Conservation (phyloP, 1,140 invertebrate species). For the Gryon sp. region DNA sequence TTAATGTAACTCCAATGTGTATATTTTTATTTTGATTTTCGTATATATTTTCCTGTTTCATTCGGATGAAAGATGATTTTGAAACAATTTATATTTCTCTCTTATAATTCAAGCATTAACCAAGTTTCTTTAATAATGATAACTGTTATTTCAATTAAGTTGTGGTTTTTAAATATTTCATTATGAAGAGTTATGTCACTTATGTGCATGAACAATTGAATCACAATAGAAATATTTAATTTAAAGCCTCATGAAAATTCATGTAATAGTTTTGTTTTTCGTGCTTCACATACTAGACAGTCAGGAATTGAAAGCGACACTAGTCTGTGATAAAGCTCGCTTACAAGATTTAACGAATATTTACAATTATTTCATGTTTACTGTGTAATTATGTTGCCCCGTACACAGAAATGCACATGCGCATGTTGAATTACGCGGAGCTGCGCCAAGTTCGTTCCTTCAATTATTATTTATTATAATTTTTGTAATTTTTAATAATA, state of each 20-base stretch:
- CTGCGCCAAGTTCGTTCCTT: slow-evolving; percentile 38
- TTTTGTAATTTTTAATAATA: neutral
- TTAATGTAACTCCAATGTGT: neutral
- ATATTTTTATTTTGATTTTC: slow-evolving; percentile 17
- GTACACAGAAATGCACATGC: slow-evolving; percentile 39
- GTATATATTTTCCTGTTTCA: too few relatives aligned
- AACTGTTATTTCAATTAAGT: too few relatives aligned
- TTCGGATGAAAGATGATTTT: too few relatives aligned
- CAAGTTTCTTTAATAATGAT: too few relatives aligned
- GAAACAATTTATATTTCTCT: too few relatives aligned
- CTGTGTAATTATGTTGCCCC: slow-evolving; percentile 39
- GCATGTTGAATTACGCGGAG: neutral
- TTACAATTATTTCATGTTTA: slow-evolving; percentile 56
- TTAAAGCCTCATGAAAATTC: slow-evolving; percentile 50
- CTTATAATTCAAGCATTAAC: too few relatives aligned
- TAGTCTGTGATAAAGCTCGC: slow-evolving; percentile 62
- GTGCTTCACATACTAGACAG: slow-evolving; percentile 54
- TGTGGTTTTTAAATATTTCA: too few relatives aligned
- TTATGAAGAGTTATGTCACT: too few relatives aligned
- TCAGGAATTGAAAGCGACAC: slow-evolving; percentile 61
- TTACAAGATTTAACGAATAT: slow-evolving; percentile 62
- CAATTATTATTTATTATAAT: slow-evolving; percentile 21
- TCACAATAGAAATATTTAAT: slow-evolving; percentile 51
- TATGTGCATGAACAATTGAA: slow-evolving; percentile 35
- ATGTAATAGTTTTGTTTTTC: slow-evolving; percentile 54